Base-by-base conservation (phyloP, 1,140 invertebrate species). In the Eufriesea mexicana region DNA sequence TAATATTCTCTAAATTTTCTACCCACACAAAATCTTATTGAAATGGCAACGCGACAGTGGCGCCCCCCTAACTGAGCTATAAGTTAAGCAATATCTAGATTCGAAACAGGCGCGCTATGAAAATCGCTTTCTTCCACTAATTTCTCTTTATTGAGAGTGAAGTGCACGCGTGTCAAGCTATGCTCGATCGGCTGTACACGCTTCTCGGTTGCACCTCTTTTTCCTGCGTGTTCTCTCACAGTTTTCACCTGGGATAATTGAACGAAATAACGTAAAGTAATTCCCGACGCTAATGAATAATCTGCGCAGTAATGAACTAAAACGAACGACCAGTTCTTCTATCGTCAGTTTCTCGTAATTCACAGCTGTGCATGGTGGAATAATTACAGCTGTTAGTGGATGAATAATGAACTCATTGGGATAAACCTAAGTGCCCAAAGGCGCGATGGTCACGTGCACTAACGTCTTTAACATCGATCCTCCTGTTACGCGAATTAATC, bases 361-460 rank as follows among this genome's bases (percentile, higher is more conserved):
- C 42, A 57, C 64, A 68, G 64, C 64, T 62, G 68, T 49, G 47
- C 68, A 61, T 72, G n/a, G 5, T 23, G 42, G 18, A 51, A 79
- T 61, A 79, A 73, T 54, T 80, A 80, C 49, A 80, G 49, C 70
- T 73, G 35, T 64, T 80, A 47, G 47, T 9, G 25, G 28, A 64
- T n/a, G n/a, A 74, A 23, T 51, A 66, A 73, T 18, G 23, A 73
- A 25, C 18, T 6, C 14, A 42, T n/a, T 0, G 35, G 59, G 51
- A 47, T 16, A 57, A 54, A 57, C 23, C 16, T 45, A 14, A 35
- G 35, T 47, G n/a, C n/a, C 23, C 14, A 20, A 57, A 66, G 28
- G 23, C 64, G 9, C n/a, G 6, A 42, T 6, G 51, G 35, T 6
- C n/a, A 49, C 49, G 42, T 20, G 62, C 49, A 42, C 5, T 23